Evolutionary conservation across 2,888 invertebrate genomes (phyloP).

Genomic region (Allophyes oxyacanthae): DNA sequence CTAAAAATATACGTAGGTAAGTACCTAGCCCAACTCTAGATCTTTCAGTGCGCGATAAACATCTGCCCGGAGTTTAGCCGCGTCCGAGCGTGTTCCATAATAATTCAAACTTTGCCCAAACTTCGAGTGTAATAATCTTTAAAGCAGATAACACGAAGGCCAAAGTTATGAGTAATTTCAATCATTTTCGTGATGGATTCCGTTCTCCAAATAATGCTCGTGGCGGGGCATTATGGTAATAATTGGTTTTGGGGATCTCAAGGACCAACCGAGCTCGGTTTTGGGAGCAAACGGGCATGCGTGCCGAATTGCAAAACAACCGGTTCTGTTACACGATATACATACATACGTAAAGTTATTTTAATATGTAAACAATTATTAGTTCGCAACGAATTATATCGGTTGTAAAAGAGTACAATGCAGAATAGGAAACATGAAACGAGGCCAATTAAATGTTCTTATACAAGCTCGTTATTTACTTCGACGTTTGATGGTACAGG

Average conservation of each 20-base stretch:
- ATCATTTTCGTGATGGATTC: slow-evolving; percentile 79
- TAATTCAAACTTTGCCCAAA: slow-evolving; percentile 66
- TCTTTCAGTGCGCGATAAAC: slow-evolving; percentile 21
- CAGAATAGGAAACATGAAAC: slow-evolving; percentile 54
- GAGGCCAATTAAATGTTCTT: slow-evolving; percentile 55
- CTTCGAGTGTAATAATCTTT: slow-evolving; percentile 55
- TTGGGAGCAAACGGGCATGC: slow-evolving; percentile 71
- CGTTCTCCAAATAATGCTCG: slow-evolving; percentile 77
- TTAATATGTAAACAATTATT: slow-evolving; percentile 68
- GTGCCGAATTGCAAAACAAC: slow-evolving; percentile 80
- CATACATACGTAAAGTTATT: slow-evolving; percentile 73
- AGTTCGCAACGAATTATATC: slow-evolving; percentile 48
- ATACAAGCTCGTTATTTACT: slow-evolving; percentile 53
- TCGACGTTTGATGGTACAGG: slow-evolving; percentile 51
- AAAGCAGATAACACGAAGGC: slow-evolving; percentile 56
- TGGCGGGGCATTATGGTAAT: slow-evolving; percentile 76
- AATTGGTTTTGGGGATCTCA: slow-evolving; percentile 73
- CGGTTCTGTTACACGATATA: slow-evolving; percentile 70
- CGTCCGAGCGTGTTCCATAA: slow-evolving; percentile 39
- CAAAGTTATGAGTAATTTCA: slow-evolving; percentile 72
- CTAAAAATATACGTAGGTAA: slow-evolving; percentile 15
- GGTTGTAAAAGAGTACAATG: slow-evolving; percentile 57
- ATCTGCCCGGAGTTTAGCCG: slow-evolving; percentile 12
- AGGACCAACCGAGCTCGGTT: slow-evolving; percentile 64
- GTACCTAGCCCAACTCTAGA: slow-evolving; percentile 15